These are phyloP conservation scores for Danio choprae DNA, from an alignment of 2,797 vertebrate species.

Conservation along the genomic window DNA sequence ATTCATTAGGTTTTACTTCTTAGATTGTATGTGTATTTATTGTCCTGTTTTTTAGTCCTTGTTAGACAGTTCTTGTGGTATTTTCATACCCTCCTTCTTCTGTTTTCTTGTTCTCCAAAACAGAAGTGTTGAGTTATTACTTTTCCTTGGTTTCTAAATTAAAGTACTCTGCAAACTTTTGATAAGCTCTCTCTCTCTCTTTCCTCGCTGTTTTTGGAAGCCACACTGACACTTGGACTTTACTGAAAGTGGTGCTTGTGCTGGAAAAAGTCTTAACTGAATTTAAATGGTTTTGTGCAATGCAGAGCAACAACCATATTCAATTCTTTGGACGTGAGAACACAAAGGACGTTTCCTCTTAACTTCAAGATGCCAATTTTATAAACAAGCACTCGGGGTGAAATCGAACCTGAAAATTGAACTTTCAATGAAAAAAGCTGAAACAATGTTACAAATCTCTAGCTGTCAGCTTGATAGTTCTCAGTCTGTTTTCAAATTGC, in stretches of 20 bases:
- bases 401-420: neutral
- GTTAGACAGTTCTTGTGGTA: too few relatives aligned
- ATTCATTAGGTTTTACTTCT: too few relatives aligned
- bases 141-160: too few relatives aligned
- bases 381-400: neutral
- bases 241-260: neutral
- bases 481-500: slow-evolving; percentile 1
- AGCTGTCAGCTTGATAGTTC: slow-evolving; percentile 1
- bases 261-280: neutral
- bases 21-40: too few relatives aligned
- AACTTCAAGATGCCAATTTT: neutral
- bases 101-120: too few relatives aligned
- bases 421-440: slow-evolving; percentile 16
- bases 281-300: slow-evolving; percentile 16
- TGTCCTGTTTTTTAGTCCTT: too few relatives aligned
- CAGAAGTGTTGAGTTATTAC: too few relatives aligned
- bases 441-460: slow-evolving; percentile 34
- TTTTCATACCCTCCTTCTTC: too few relatives aligned
- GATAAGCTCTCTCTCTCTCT: too few relatives aligned
- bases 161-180: too few relatives aligned
- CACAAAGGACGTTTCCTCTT: neutral
- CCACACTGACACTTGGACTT: neutral
- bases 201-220: too few relatives aligned
- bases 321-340: neutral
- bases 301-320: slow-evolving; percentile 12